Evolutionary conservation across 2,888 invertebrate species (phyloP).

Genomic region (Eupithecia exiguata): DNA sequence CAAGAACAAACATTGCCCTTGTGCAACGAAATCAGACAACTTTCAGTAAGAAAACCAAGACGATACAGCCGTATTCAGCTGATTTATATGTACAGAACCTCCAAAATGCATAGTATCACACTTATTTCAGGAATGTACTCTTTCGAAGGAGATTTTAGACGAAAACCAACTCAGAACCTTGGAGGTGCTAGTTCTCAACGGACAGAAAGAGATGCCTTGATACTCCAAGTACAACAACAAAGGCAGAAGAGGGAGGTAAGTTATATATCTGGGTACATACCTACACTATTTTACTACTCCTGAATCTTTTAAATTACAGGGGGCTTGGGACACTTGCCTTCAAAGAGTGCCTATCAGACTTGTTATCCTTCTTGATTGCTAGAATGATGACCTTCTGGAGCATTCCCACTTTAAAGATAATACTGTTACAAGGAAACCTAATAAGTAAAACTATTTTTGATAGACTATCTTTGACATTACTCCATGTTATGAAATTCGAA

Average conservation of each 20-base stretch:
- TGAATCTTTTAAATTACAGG: neutral
- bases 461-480: neutral
- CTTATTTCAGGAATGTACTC: conserved; percentile 83
- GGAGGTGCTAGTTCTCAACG: conserved; percentile 92
- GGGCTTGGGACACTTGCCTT: neutral
- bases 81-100: conserved; percentile 63
- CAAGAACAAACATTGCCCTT: neutral
- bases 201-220: conserved; percentile 86
- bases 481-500: conserved; percentile 9
- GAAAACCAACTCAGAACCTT: conserved; percentile 94
- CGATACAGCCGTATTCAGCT: conserved; percentile 57
- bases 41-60: conserved; percentile 28
- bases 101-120: neutral
- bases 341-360: neutral
- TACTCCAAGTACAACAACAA: conserved; percentile 93
- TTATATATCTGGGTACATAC: too few species aligned
- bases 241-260: conserved; percentile 92
- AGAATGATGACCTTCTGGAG: neutral
- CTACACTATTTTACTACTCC: neutral
- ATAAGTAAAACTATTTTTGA: neutral
- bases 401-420: neutral
- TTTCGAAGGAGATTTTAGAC: conserved; percentile 95
- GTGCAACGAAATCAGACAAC: neutral
- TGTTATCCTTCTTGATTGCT: neutral
- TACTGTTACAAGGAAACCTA: neutral